Evolutionary conservation across 2,888 invertebrate genomes (phyloP).

Genomic region (Cryptus viduatorius): DNA sequence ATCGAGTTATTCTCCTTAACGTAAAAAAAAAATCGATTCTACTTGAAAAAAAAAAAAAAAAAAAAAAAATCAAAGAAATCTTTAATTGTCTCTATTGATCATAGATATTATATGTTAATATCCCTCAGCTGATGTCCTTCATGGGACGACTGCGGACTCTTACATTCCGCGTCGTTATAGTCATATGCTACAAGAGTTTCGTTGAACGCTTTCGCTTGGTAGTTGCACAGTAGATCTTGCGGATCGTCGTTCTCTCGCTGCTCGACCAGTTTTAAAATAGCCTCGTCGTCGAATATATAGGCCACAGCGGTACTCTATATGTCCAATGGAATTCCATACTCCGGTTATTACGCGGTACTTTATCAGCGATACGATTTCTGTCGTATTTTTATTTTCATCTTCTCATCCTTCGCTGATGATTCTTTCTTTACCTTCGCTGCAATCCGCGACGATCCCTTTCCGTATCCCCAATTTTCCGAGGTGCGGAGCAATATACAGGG

Average conservation of each 20-base stretch:
- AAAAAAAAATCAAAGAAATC: background rate
- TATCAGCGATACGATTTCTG: background rate
- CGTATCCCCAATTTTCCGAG: conserved; percentile 3
- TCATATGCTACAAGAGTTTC: background rate
- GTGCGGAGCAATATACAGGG: background rate
- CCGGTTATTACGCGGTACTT: conserved; percentile 61
- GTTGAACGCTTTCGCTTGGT: conserved; percentile 5
- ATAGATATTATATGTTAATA: background rate
- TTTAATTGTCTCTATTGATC: background rate
- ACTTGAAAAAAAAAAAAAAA: background rate
- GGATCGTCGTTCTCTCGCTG: background rate
- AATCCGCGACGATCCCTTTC: background rate
- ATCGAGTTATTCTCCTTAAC: background rate
- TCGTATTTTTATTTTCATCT: background rate
- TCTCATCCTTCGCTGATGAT: background rate
- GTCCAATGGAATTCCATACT: conserved; percentile 72
- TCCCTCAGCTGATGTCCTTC: background rate
- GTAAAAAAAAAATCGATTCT: background rate
- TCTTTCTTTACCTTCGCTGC: background rate
- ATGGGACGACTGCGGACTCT: background rate
- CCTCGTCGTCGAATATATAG: conserved; percentile 75
- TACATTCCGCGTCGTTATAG: background rate
- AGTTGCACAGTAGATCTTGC: conserved; percentile 25
- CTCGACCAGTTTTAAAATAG: conserved; percentile 75
- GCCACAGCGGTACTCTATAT: conserved; percentile 73